These are phyloP conservation scores for Stramonita haemastoma DNA, from an alignment of 2,888 invertebrate genomes.

Conservation along the genomic window DNA sequence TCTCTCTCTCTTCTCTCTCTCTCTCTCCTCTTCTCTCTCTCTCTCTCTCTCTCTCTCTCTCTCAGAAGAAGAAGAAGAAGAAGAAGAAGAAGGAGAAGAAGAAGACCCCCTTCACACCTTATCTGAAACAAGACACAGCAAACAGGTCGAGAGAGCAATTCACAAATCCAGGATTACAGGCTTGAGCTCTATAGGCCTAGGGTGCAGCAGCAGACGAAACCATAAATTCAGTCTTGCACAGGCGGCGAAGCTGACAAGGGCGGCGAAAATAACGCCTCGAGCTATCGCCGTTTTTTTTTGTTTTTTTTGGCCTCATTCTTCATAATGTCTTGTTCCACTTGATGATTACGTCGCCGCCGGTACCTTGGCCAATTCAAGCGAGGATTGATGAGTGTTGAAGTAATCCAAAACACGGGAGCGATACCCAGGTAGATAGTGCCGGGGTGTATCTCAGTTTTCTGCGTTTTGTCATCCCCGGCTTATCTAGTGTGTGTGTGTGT, in stretches of 20 bases:
- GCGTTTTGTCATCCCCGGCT: too few relatives aligned
- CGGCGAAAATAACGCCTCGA: background rate
- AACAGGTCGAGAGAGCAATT: background rate
- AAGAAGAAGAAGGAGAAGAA: too few relatives aligned
- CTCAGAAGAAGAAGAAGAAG: too few relatives aligned
- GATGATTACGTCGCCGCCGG: too few relatives aligned
- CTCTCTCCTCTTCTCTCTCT: background rate
- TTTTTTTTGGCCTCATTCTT: background rate
- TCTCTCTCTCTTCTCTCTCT: background rate
- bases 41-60: background rate
- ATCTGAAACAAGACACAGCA: background rate
- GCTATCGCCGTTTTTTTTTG: background rate
- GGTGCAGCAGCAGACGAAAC: background rate
- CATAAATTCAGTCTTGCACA: slow-evolving; percentile 2
- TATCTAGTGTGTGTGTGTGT: too few relatives aligned
- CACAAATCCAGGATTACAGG: slow-evolving; percentile 1
- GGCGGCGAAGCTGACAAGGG: background rate
- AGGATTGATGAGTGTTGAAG: too few relatives aligned
- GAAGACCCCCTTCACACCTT: background rate
- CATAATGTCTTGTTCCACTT: background rate
- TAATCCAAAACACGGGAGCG: too few relatives aligned
- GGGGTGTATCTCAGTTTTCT: too few relatives aligned
- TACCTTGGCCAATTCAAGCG: too few relatives aligned
- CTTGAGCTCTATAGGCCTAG: background rate
- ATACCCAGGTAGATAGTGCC: too few relatives aligned